These are phyloP conservation scores for Lithophane socia DNA, from an alignment of 2,888 invertebrate genomes.

Conservation along the genomic window DNA sequence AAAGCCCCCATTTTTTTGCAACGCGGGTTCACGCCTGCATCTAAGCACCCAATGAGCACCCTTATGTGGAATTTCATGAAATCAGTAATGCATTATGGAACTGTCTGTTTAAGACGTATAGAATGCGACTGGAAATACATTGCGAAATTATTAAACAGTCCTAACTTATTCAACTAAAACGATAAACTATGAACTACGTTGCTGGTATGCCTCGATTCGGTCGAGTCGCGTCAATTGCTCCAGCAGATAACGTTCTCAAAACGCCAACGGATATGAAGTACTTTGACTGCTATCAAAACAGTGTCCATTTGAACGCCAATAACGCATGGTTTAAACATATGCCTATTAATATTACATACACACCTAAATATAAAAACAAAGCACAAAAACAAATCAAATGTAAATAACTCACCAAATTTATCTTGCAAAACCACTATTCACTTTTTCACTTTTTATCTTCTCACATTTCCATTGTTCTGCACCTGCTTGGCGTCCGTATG, in stretches of 20 bases:
- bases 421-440: no score
- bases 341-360: no score
- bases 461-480: no score
- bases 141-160: slow-evolving; percentile 16
- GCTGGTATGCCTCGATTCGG: neutral
- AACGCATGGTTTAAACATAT: neutral
- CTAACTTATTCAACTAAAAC: neutral
- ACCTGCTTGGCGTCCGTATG: no score
- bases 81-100: slow-evolving; percentile 41
- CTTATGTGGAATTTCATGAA: slow-evolving; percentile 34
- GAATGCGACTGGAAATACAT: slow-evolving; percentile 12
- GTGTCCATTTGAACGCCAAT: neutral
- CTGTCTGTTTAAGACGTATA: slow-evolving; percentile 9
- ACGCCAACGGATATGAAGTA: neutral
- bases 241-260: neutral
- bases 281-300: neutral
- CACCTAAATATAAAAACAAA: no score
- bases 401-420: no score
- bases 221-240: neutral
- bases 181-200: neutral
- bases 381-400: no score
- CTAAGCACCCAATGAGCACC: slow-evolving; percentile 32
- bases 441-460: no score
- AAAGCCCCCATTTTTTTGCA: slow-evolving; percentile 20
- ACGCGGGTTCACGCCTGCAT: slow-evolving; percentile 33